These are phyloP conservation scores for Polyergus mexicanus DNA, from an alignment of 1,140 invertebrate species.

Conservation along the genomic window DNA sequence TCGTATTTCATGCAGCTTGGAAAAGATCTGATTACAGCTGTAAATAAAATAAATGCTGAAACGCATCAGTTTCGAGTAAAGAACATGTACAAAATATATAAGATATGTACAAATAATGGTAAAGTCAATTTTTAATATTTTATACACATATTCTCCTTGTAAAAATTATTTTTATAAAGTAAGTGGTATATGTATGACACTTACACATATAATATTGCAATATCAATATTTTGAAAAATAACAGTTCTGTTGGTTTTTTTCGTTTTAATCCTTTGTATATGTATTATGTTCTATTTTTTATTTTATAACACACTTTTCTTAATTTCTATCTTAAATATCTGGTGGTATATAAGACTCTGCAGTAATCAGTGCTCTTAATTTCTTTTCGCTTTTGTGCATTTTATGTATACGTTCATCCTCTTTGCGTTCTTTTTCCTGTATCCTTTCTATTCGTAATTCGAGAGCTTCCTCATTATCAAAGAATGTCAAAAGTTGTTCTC, in stretches of 20 bases:
- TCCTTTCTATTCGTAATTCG: constrained; percentile 90
- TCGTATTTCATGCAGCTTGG: constrained; percentile 60
- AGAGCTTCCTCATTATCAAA: constrained; percentile 92
- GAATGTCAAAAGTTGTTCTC: constrained; percentile 91
- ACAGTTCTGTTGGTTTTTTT: constrained; percentile 15
- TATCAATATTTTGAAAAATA: neutral
- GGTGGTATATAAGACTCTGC: constrained; percentile 91
- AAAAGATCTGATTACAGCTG: constrained; percentile 40
- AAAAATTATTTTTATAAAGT: constrained; percentile 44
- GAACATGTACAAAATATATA: constrained; percentile 70
- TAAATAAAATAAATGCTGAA: constrained; percentile 61
- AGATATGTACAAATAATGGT: constrained; percentile 57
- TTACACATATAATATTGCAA: neutral
- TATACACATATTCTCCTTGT: constrained; percentile 24
- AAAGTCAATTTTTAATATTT: constrained; percentile 51
- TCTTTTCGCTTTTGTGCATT: constrained; percentile 6
- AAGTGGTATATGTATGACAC: neutral
- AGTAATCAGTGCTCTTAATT: constrained; percentile 54
- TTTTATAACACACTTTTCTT: neutral
- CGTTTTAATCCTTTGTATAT: neutral
- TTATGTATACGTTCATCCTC: constrained; percentile 61
- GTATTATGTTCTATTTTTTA: neutral
- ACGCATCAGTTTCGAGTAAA: constrained; percentile 39
- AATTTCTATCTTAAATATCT: constrained; percentile 79
- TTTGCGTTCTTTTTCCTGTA: constrained; percentile 81